phyloP scores from a whole-genome alignment of 2,113 vertebrate species.

The Eidolon helvum region DNA sequence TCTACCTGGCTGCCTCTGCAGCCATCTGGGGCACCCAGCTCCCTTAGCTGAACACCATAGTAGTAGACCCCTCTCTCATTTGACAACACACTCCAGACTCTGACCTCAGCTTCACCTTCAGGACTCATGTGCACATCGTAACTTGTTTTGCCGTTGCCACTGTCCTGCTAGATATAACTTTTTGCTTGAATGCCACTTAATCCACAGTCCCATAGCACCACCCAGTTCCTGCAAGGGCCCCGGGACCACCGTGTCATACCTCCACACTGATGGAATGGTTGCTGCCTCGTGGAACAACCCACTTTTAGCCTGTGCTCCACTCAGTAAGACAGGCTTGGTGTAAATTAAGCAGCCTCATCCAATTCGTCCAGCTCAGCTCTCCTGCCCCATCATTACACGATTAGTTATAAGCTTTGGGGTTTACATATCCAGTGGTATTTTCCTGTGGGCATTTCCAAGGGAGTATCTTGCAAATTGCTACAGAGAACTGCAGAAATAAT shows the following conservation, averaged over 20 bases:
- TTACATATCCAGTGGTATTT: background rate
- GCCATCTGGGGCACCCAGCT: background rate
- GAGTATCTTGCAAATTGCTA: background rate
- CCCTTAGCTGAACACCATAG: background rate
- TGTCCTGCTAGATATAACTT: background rate
- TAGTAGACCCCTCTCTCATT: background rate
- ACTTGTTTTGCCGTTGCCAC: background rate
- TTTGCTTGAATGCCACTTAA: background rate
- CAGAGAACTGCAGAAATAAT: conserved; percentile 16
- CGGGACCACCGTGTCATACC: background rate
- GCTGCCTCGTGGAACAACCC: background rate
- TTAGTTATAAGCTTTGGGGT: background rate
- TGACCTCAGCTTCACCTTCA: background rate
- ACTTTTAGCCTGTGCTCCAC: background rate
- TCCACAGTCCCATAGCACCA: background rate
- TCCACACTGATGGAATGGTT: background rate
- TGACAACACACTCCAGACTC: background rate
- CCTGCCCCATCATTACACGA: background rate
- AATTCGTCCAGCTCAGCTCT: background rate
- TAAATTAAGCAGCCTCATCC: background rate
- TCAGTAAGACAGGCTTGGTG: background rate
- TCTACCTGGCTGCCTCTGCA: background rate
- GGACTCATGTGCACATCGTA: background rate
- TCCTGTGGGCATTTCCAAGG: background rate
- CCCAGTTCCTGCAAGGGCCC: background rate